These are phyloP conservation scores for Myocastor coypus DNA, from an alignment of 2,113 vertebrate genomes.

Conservation along the genomic window DNA sequence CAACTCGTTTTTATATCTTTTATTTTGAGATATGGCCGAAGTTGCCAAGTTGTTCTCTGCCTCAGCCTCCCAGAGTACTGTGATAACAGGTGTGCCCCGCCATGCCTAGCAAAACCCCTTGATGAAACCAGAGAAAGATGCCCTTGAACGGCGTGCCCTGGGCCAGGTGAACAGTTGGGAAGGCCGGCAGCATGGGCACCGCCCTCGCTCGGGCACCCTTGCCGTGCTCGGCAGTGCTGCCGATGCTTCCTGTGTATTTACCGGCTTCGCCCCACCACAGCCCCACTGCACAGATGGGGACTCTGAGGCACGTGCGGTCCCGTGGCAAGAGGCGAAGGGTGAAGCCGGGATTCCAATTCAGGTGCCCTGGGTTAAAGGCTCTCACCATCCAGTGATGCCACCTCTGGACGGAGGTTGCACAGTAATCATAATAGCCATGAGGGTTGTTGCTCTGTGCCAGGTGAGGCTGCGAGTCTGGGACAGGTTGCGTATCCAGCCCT, in stretches of 20 bases:
- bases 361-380: neutral
- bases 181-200: neutral
- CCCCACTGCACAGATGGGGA: neutral
- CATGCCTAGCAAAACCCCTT: neutral
- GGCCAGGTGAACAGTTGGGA: neutral
- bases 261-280: too few species aligned
- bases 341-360: neutral
- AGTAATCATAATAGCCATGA: neutral
- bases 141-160: neutral
- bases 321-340: neutral
- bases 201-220: rapidly evolving
- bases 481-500: neutral
- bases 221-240: rapidly evolving
- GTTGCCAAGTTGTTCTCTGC: neutral
- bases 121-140: constrained; percentile 6
- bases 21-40: neutral
- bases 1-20: neutral
- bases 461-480: neutral
- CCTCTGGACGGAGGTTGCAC: neutral
- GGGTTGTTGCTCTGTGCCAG: neutral
- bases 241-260: rapidly evolving
- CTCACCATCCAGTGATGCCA: neutral
- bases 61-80: neutral
- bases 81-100: neutral
- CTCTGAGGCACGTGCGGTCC: neutral